Evolutionary conservation across 2,797 vertebrate species (phyloP).

Genomic region (Anguilla anguilla): DNA sequence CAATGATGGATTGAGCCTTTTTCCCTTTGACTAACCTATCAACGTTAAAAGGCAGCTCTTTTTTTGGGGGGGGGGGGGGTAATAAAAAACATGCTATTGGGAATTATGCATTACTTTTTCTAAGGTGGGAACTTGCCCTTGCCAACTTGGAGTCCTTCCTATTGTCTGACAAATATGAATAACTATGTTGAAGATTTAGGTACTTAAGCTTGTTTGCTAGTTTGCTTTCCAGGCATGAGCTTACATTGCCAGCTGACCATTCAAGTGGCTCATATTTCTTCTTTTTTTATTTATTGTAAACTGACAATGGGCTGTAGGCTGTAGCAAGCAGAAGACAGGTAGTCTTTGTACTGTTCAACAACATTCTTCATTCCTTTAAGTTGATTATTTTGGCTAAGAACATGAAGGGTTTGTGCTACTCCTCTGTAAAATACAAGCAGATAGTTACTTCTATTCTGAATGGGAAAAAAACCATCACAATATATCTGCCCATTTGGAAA

Average conservation of each 20-base stretch:
- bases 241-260: neutral
- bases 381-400: neutral
- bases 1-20: constrained; percentile 52
- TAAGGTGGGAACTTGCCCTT: constrained; percentile 28
- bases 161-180: constrained; percentile 22
- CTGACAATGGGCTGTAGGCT: neutral
- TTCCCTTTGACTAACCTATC: constrained; percentile 36
- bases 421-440: neutral
- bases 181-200: neutral
- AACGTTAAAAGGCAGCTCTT: constrained; percentile 29
- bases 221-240: neutral
- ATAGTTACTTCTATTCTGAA: neutral
- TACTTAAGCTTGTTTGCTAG: neutral
- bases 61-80: neutral
- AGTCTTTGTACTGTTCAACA: neutral
- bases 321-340: neutral
- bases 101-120: constrained; percentile 31
- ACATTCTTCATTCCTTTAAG: neutral
- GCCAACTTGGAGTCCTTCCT: constrained; percentile 32
- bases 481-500: neutral
- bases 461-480: neutral
- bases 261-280: neutral
- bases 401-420: neutral
- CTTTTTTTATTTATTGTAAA: neutral
- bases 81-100: constrained; percentile 30